phyloP scores from a whole-genome alignment of 2,888 invertebrate genomes.

The Pseudococcus jackbeardsleyi region DNA sequence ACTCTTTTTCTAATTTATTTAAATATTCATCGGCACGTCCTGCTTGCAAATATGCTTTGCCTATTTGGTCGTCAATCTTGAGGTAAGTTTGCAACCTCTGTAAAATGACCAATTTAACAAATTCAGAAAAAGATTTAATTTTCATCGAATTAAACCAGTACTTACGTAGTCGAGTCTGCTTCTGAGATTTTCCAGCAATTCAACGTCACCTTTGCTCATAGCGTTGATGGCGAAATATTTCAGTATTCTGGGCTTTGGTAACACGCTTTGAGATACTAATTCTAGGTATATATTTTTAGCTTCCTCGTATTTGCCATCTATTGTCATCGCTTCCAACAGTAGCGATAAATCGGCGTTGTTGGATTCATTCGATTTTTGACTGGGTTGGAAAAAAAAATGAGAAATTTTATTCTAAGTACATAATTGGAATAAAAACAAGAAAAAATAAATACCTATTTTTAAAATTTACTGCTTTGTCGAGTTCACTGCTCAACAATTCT shows the following conservation, averaged over 20 bases:
- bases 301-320: slow-evolving; percentile 67
- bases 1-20: slow-evolving; percentile 72
- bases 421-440: no score
- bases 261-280: neutral
- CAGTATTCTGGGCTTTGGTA: slow-evolving; percentile 4
- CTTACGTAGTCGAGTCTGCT: neutral
- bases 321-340: slow-evolving; percentile 73
- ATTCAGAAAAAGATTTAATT: neutral
- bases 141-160: neutral
- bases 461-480: slow-evolving; percentile 72
- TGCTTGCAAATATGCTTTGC: slow-evolving; percentile 72
- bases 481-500: slow-evolving; percentile 71
- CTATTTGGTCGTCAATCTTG: neutral
- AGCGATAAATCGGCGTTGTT: slow-evolving; percentile 71
- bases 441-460: slow-evolving; percentile 69
- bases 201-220: slow-evolving; percentile 15
- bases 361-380: slow-evolving; percentile 68
- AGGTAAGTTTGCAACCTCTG: slow-evolving; percentile 30
- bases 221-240: neutral
- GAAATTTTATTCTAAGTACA: neutral
- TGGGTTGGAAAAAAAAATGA: neutral
- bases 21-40: slow-evolving; percentile 74
- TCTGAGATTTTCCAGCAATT: neutral
- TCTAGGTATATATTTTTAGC: slow-evolving; percentile 4
- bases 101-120: slow-evolving; percentile 65